Evolutionary conservation across 2,113 vertebrate species (phyloP).

Genomic region (Chionodraco myersi): DNA sequence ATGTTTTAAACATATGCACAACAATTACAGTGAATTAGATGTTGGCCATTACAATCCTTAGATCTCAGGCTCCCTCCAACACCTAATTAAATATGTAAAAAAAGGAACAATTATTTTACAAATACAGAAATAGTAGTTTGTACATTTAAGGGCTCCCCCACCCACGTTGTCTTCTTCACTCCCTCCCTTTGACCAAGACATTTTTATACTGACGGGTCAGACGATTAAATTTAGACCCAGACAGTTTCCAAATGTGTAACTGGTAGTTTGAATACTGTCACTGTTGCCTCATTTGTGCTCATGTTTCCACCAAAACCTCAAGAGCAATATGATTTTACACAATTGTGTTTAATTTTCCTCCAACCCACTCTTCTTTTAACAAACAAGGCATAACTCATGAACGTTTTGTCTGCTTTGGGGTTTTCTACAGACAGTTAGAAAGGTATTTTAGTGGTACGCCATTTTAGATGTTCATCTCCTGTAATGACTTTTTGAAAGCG

Average conservation of each 20-base stretch:
- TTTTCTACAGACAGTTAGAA: conserved; percentile 33
- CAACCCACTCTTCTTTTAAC: conserved; percentile 26
- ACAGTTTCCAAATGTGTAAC: conserved; percentile 69
- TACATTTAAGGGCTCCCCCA: conserved; percentile 25
- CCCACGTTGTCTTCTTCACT: conserved; percentile 24
- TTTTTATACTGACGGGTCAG: conserved; percentile 49
- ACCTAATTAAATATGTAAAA: too few relatives aligned
- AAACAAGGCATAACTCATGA: conserved; percentile 31
- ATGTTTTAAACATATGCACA: too few relatives aligned
- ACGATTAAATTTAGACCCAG: conserved; percentile 69
- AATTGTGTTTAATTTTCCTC: conserved; percentile 40
- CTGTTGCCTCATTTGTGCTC: conserved; percentile 65
- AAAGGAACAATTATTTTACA: not conserved
- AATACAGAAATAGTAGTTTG: not conserved
- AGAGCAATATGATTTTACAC: conserved; percentile 47
- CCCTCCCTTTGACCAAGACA: conserved; percentile 45
- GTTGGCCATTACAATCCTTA: too few relatives aligned
- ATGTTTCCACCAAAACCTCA: conserved; percentile 69
- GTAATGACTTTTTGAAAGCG: conserved; percentile 66
- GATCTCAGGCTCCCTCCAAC: too few relatives aligned
- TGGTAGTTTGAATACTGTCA: conserved; percentile 67
- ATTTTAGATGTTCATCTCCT: conserved; percentile 64
- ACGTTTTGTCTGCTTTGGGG: conserved; percentile 25
- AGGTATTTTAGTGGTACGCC: conserved; percentile 40
- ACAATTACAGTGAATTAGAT: too few relatives aligned